A percentile compares a stretch with the other conserved stretches of the same genome.
These are phyloP conservation scores for Cephus pygmeus DNA, from an alignment of 2,888 invertebrate genomes.

Conservation along the genomic window DNA sequence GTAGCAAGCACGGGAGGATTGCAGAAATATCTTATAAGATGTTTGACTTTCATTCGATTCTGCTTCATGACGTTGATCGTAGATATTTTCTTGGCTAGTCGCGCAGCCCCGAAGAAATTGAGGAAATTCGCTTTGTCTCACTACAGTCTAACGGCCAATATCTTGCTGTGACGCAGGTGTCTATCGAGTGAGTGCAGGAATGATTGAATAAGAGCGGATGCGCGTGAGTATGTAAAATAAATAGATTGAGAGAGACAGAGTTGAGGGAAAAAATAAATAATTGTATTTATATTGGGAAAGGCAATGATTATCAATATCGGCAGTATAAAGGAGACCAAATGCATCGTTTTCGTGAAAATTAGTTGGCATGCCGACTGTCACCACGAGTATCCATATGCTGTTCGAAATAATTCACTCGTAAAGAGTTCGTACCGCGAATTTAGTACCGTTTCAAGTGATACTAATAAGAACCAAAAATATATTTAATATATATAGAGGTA, in stretches of 20 bases:
- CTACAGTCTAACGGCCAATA: background rate
- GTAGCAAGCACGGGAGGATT: too few species aligned
- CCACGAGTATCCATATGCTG: background rate
- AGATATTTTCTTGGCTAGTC: too few species aligned
- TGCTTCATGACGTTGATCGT: too few species aligned
- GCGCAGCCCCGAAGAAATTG: too few species aligned
- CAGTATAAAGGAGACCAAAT: background rate
- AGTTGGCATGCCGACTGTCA: too few species aligned
- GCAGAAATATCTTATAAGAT: too few species aligned
- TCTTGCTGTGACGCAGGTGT: background rate
- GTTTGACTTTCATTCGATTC: too few species aligned
- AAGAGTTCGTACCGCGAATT: too few species aligned
- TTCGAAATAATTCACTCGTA: background rate
- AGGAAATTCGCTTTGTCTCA: background rate
- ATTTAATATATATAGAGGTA: constrained; percentile 1
- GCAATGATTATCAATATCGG: background rate
- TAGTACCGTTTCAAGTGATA: background rate
- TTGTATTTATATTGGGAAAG: constrained; percentile 32
- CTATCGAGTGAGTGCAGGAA: background rate
- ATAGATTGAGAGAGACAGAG: too few species aligned
- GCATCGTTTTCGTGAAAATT: too few species aligned
- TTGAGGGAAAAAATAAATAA: background rate
- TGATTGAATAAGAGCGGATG: too few species aligned
- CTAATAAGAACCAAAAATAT: constrained; percentile 1
- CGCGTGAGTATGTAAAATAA: too few species aligned